Base-by-base conservation (phyloP, 2,888 invertebrate species). In the Lasius platythorax region DNA sequence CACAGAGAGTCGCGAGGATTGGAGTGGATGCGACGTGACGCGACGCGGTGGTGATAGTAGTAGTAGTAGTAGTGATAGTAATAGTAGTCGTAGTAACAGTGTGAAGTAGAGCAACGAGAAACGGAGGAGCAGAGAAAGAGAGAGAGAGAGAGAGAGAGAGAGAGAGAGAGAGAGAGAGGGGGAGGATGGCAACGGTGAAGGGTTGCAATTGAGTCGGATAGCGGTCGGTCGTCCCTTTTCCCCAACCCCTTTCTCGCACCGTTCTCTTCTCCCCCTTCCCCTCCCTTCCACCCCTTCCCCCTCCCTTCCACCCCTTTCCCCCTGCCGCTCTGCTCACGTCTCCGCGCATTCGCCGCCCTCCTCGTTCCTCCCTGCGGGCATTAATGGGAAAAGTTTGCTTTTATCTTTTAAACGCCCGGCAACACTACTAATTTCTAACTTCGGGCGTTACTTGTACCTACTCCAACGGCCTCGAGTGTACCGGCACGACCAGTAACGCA, bases 331-430 rank as follows among this genome's bases (percentile, higher is more conserved):
- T 2, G 53, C 53, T 53, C 53, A 8, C 64, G 73, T 74, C 82
- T 43, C 53, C 56, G 63, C 50, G 30, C 58, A n/a, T 70, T 46
- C 82, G 33, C 74, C 37, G 58, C 53, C 84, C 53, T 46, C 78
- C 82, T 43, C 86, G 70, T 86, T 84, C 78, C 82, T 82, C 84
- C 84, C 87, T 85, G 87, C 86, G 87, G 87, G 92, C 91, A 93
- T 94, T 94, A 95, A 95, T 95, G 94, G 93, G 94, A 94, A 95
- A 95, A 95, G 94, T 95, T 95, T 92, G 91, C 93, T 94, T 94
- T 95, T 95, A 95, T 95, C 95, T 95, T 94, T 94, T 93, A 94
- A 94, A 94, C 93, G 94, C 91, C 92, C 91, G 89, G 92, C 93
- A 94, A 94, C 94, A 93, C 93, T 93, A 93, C 94, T 94, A 94